Percentiles rank a stretch among this genome's conserved stretches.
These are phyloP conservation scores for Aphis craccivora DNA, from an alignment of 1,140 invertebrate species.

Conservation along the genomic window DNA sequence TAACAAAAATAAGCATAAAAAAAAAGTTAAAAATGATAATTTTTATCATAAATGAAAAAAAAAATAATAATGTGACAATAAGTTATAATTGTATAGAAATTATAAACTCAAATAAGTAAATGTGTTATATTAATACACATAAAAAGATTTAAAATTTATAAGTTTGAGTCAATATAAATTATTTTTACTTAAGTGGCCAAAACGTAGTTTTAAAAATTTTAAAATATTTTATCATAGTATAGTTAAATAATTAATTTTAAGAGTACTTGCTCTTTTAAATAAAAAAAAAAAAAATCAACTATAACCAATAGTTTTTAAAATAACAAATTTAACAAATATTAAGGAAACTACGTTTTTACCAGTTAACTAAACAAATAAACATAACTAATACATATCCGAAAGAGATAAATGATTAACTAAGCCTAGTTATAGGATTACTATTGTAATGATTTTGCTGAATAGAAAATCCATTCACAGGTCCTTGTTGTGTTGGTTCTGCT, in stretches of 20 bases:
- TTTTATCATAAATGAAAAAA: background rate
- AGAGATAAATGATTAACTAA: conserved; percentile 26
- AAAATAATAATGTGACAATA: background rate
- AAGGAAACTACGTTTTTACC: conserved; percentile 40
- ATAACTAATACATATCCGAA: background rate
- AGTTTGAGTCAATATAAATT: background rate
- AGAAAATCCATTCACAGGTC: conserved; percentile 21
- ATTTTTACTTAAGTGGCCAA: conserved; percentile 42
- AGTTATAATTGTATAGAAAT: background rate
- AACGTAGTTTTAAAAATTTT: conserved; percentile 42
- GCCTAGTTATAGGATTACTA: conserved; percentile 48
- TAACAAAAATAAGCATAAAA: conserved; percentile 7
- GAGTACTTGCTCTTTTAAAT: background rate
- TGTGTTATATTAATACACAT: background rate
- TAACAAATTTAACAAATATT: background rate
- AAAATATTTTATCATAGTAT: background rate
- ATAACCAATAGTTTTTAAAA: background rate
- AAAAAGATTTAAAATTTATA: background rate
- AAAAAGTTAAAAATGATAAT: background rate
- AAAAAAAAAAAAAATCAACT: background rate
- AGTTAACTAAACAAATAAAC: conserved; percentile 45
- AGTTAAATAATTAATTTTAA: background rate
- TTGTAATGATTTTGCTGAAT: conserved; percentile 48
- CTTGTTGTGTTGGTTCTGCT: conserved; percentile 20
- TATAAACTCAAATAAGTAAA: background rate